Evolutionary conservation across 2,113 vertebrate genomes (phyloP), one percentile per base, ranked within the genome.

Genomic region (Paradisaea rubra): DNA sequence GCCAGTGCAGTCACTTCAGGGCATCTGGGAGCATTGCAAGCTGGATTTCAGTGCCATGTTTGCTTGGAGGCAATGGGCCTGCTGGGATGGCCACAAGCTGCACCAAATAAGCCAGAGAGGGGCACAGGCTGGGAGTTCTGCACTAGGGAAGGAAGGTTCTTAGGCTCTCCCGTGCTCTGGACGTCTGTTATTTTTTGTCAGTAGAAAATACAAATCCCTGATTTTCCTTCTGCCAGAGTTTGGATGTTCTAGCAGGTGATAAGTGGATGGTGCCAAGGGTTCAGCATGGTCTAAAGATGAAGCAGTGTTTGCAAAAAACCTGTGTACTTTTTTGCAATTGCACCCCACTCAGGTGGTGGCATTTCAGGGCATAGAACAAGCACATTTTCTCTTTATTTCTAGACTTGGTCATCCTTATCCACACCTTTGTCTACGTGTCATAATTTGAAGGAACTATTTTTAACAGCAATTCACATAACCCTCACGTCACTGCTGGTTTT

Each of bases 11-110:
- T 3, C 59, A 2, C 2, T 4, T 21, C 28, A 8, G 6, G 19
- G 17, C 56, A 5, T 0, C 7, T 0, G 4, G 61, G 20, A 30
- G 16, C 8, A 13, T 23, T 10, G 1, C 13, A 44, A 44, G 24
- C 16, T 60, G 41, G 15, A 25, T 77, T 47, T 69, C 10, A 14
- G 5, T 9, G 12, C 33, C 45, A 52, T 3, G 1, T 52, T 52
- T 42, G 30, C n/a, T 1, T 39, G 50, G 42, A 30, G 1, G 0
- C 6, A 10, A 22, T 2, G 41, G 30, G 6, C 27, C 27, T 64
- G 23, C 61, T 33, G 33, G 22, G 39, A 33, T 27, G 53, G 69
- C 49, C 37, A 81, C 28, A 23, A 10, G 6, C 52, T 82, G 73
- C 20, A 8, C 22, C 44, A 28, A 52, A 52, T 27, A 53, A 81